Conservation (phyloP, 2,113 vertebrate genomes). For the Centrocercus urophasianus region DNA sequence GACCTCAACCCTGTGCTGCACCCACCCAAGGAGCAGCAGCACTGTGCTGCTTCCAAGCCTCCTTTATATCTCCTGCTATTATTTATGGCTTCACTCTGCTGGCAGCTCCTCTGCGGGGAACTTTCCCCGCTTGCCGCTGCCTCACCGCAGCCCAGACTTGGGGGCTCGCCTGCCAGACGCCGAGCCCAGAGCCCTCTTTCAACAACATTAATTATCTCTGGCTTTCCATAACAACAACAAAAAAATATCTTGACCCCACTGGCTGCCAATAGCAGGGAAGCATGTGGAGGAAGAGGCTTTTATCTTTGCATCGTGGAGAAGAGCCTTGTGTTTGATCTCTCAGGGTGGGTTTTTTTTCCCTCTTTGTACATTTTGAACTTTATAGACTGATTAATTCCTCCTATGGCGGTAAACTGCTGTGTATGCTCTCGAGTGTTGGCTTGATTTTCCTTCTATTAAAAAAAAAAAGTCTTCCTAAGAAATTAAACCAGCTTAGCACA, state of each 20-base stretch:
- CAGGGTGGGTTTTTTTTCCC: neutral
- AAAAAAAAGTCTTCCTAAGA: conserved; percentile 71
- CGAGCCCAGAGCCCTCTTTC: conserved; percentile 82
- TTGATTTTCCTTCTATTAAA: conserved; percentile 75
- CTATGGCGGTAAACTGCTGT: conserved; percentile 69
- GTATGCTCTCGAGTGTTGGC: conserved; percentile 68
- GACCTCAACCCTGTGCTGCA: neutral
- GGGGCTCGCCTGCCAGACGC: conserved; percentile 84
- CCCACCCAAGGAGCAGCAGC: neutral
- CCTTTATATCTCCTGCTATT: conserved; percentile 60
- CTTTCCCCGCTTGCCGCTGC: conserved; percentile 64
- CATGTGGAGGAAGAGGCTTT: conserved; percentile 76
- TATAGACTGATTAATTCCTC: conserved; percentile 81
- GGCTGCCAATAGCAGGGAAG: conserved; percentile 81
- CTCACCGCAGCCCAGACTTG: conserved; percentile 82
- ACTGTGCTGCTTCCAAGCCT: neutral
- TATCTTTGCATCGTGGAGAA: conserved; percentile 78
- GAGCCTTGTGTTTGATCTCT: conserved; percentile 77
- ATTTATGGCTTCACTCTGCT: conserved; percentile 75
- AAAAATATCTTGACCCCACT: conserved; percentile 78
- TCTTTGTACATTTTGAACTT: conserved; percentile 76
- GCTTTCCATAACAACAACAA: conserved; percentile 81
- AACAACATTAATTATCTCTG: conserved; percentile 88
- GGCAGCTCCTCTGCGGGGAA: conserved; percentile 72
- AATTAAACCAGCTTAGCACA: conserved; percentile 76